Percentiles rank a stretch among this genome's conserved stretches.
phyloP scores from a whole-genome alignment of 2,113 vertebrate species.

The Corydoras sp. region DNA sequence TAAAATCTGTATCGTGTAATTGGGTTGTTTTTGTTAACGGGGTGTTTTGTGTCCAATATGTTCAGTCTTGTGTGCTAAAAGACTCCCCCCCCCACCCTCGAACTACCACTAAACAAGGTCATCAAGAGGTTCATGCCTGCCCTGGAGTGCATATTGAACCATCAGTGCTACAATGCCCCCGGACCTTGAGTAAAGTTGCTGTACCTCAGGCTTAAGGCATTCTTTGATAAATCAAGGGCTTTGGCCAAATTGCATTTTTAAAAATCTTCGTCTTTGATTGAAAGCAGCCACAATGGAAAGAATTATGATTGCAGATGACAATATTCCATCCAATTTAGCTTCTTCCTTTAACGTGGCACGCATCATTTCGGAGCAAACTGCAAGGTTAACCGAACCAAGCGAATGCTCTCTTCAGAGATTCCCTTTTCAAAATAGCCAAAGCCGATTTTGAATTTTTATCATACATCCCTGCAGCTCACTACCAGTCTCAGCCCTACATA shows the following conservation, averaged over 20 bases:
- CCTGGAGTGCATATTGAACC: slow-evolving; percentile 47
- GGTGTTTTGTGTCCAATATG: slow-evolving; percentile 4
- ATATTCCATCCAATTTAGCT: slow-evolving; percentile 43
- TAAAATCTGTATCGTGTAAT: background rate
- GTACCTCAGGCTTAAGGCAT: slow-evolving; percentile 41
- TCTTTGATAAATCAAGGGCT: slow-evolving; percentile 53
- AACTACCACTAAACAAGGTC: slow-evolving; percentile 31
- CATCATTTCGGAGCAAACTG: slow-evolving; percentile 12
- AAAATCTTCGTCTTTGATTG: slow-evolving; percentile 36
- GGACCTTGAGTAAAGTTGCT: slow-evolving; percentile 48
- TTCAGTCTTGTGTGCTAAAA: slow-evolving; percentile 11
- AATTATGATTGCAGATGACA: slow-evolving; percentile 45
- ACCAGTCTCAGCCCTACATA: background rate
- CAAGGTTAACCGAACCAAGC: slow-evolving; percentile 37
- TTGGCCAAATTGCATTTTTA: slow-evolving; percentile 50
- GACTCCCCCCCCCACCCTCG: slow-evolving; percentile 18
- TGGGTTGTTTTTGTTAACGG: background rate
- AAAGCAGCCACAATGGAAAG: slow-evolving; percentile 36
- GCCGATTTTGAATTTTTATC: slow-evolving; percentile 3
- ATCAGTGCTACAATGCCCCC: slow-evolving; percentile 37
- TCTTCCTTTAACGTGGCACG: slow-evolving; percentile 31
- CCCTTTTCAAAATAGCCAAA: background rate
- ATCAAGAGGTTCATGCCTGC: slow-evolving; percentile 37
- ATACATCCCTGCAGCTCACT: background rate
- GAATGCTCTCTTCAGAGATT: slow-evolving; percentile 1